phyloP scores from a whole-genome alignment of 2,888 invertebrate species.

The Stenodera caucasica region DNA sequence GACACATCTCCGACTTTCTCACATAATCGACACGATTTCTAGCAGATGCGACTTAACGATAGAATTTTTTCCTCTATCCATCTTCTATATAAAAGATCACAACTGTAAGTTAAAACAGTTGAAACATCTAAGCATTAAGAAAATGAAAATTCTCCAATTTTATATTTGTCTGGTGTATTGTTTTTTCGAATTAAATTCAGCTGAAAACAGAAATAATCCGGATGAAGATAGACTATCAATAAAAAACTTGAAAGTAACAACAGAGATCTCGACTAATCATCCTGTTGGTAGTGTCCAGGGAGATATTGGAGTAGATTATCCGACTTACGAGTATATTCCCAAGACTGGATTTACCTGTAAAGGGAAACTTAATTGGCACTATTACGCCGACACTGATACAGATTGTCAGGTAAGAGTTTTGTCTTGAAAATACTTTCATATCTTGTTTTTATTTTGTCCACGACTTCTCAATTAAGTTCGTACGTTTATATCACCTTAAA shows the following conservation, averaged over 20 bases:
- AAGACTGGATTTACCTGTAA: constrained; percentile 58
- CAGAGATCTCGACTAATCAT: constrained; percentile 25
- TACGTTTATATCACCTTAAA: no score
- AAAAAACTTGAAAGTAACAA: constrained; percentile 7
- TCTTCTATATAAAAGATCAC: not conserved
- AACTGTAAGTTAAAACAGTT: not conserved
- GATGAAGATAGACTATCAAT: not conserved
- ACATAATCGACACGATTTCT: not conserved
- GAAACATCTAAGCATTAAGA: not conserved
- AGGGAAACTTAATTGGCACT: constrained; percentile 42
- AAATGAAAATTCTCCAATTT: not conserved
- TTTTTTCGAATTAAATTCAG: not conserved
- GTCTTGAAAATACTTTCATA: not conserved
- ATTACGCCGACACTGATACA: constrained; percentile 38
- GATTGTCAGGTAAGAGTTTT: constrained; percentile 30
- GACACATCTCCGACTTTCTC: not conserved
- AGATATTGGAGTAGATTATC: constrained; percentile 58
- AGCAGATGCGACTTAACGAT: not conserved
- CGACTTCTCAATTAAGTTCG: not conserved
- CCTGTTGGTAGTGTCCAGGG: constrained; percentile 27
- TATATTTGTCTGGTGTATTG: not conserved
- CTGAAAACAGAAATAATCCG: not conserved
- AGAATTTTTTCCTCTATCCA: not conserved
- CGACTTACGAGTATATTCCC: constrained; percentile 56
- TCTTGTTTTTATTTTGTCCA: not conserved